These are phyloP conservation scores for Mythimna lalbum DNA, from an alignment of 2,888 invertebrate genomes.

Conservation along the genomic window DNA sequence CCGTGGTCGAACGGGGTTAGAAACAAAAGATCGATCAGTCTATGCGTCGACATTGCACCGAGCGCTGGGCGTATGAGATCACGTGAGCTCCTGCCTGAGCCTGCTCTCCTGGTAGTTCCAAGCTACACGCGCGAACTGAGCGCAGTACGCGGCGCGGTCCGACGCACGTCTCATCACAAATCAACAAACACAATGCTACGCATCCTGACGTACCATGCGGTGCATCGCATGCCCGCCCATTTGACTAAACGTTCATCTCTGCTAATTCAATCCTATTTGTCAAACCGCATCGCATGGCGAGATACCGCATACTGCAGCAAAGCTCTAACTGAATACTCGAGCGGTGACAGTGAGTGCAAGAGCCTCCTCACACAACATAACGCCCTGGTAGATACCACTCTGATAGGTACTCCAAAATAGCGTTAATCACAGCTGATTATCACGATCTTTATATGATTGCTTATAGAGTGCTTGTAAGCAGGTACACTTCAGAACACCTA, in stretches of 20 bases:
- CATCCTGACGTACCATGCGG: conserved; percentile 31
- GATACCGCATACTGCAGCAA: conserved; percentile 49
- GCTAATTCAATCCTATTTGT: conserved; percentile 44
- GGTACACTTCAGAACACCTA: conserved; percentile 43
- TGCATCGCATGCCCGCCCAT: conserved; percentile 39
- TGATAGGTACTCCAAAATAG: conserved; percentile 35
- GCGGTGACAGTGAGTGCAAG: conserved; percentile 35
- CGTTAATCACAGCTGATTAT: conserved; percentile 58
- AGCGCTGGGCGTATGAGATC: conserved; percentile 78
- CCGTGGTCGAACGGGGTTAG: conserved; percentile 54
- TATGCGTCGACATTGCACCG: conserved; percentile 73
- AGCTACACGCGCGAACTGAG: conserved; percentile 26
- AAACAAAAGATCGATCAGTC: conserved; percentile 77
- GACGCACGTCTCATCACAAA: conserved; percentile 19
- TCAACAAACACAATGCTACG: conserved; percentile 31
- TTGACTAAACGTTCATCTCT: conserved; percentile 43
- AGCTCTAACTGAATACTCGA: conserved; percentile 51
- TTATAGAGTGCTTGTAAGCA: conserved; percentile 35
- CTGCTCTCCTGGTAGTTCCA: conserved; percentile 34
- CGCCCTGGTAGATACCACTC: conserved; percentile 13
- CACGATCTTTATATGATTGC: conserved; percentile 43
- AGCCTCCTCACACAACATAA: conserved; percentile 26
- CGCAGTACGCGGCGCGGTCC: conserved; percentile 31
- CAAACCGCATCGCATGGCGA: conserved; percentile 22
- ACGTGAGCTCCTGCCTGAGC: conserved; percentile 68